Conservation (phyloP, 2,113 vertebrate species). For the Climacteris rufus region DNA sequence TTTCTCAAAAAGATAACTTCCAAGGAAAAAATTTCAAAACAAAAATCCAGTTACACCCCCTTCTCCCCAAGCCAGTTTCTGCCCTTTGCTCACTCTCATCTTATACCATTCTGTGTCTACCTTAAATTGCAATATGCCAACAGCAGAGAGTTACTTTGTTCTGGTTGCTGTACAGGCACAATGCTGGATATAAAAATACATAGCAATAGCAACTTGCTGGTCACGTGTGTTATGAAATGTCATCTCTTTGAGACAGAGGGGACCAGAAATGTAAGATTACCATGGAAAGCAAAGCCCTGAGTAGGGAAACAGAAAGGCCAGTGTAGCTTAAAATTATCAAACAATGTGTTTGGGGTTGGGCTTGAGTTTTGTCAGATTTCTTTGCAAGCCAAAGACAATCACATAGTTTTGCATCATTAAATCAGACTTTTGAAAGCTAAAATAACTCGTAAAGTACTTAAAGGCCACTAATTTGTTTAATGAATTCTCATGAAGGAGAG, state of each 20-base stretch:
- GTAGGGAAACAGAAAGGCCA: background rate
- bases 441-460: background rate
- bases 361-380: background rate
- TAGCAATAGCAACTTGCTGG: background rate
- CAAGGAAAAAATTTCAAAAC: background rate
- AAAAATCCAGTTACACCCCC: background rate
- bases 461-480: constrained; percentile 4
- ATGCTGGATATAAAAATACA: background rate
- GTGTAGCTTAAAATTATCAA: background rate
- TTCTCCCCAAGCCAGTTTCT: background rate
- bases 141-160: background rate
- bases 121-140: background rate
- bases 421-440: background rate
- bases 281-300: background rate
- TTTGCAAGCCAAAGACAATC: background rate
- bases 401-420: constrained; percentile 11
- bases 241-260: background rate
- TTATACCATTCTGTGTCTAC: background rate
- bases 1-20: background rate
- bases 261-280: background rate
- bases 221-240: background rate
- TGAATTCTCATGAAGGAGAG: background rate
- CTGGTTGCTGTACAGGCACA: background rate
- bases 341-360: background rate
- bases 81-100: background rate